Base-by-base conservation (phyloP, 2,797 vertebrate genomes). In the Onychomys arenicola region DNA sequence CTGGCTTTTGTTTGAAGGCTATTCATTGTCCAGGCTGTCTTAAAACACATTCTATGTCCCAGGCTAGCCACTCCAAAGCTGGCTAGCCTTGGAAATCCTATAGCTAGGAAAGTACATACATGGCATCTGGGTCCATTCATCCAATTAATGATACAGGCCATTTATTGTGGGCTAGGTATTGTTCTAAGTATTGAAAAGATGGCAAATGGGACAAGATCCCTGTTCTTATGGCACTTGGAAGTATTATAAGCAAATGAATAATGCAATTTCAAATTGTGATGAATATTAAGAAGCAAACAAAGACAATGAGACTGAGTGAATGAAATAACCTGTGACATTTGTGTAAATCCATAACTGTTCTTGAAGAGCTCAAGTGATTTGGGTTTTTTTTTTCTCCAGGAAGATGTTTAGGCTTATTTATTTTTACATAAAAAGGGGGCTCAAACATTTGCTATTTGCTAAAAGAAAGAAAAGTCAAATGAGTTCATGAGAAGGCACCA, bases 341-440 rank as follows among this genome's bases (percentile, higher is more conserved):
- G 57, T 32, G 85, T 71, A 69, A 5, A 27, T 87, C 63, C 69
- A 57, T 89, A 90, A 93, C 19, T 94, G 65, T 88, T 23, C 85
- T 95, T 93, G 61, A 84, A 82, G 86, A 73, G 23, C 57, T 93
- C 13, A 5, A 32, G 14, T 52, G 19, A 85, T 94, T 89, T 89
- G 69, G 4, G 55, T 71, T 91, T 95, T 93, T 52, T 93, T 25
- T n/a, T 93, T 25, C 77, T 94, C 27, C 84, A 43, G 43, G 43
- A 86, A 77, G 61, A 77, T 52, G 43, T 94, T 97, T 89, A 77
- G 46, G 27, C 17, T 92, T 94, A 69, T 91, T 96, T 96, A 57
- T 16, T 92, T 91, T 96, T 67, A 84, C 0, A 94, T 29, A 10
- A 61, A 88, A 80, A 88, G 25, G 23, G 11, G 73, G 14, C 92